Evolutionary conservation across 2,797 vertebrate genomes (phyloP).

Genomic region (Smutsia temminckii): DNA sequence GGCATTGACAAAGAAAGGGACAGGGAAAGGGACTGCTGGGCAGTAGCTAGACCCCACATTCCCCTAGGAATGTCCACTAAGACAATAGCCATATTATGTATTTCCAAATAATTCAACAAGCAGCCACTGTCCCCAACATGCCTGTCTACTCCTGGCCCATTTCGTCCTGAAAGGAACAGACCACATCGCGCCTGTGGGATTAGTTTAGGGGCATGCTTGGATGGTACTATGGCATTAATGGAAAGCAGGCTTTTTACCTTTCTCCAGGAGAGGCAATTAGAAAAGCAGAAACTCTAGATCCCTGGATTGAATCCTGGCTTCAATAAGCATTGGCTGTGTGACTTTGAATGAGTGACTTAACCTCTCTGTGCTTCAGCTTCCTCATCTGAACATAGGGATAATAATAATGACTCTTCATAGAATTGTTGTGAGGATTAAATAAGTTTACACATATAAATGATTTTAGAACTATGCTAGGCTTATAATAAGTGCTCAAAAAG

Average conservation of each 20-base stretch:
- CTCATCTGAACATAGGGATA: not conserved
- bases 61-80: not conserved
- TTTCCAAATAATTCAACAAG: not conserved
- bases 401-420: not conserved
- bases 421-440: not conserved
- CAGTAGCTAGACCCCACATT: not conserved
- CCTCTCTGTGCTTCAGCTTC: not conserved
- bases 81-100: not conserved
- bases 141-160: not conserved
- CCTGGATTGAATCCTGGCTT: not conserved
- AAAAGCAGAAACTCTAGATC: not conserved
- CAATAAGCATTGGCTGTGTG: not conserved
- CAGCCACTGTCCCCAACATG: not conserved
- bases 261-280: not conserved
- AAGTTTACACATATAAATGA: not conserved
- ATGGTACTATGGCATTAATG: not conserved
- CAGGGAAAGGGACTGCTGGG: not conserved
- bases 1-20: not conserved
- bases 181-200: not conserved
- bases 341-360: not conserved
- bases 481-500: not conserved
- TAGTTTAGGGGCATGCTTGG: not conserved
- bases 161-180: not conserved
- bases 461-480: not conserved
- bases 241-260: not conserved